phyloP scores from a whole-genome alignment of 2,113 vertebrate genomes.

The Gallinago undulata region DNA sequence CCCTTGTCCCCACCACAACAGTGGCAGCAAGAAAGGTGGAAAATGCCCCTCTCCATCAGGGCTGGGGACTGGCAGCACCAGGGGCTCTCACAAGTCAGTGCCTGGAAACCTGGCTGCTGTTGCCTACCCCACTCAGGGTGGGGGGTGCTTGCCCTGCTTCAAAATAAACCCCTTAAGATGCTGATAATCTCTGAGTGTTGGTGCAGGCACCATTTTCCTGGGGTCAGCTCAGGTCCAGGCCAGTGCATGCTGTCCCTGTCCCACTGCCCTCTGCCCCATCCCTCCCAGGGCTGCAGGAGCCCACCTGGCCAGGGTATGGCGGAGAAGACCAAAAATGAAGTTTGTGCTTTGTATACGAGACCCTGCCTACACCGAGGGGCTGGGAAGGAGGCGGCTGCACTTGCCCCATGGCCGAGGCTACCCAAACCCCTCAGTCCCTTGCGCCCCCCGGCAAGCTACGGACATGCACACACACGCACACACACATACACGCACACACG shows the following conservation, averaged over 20 bases:
- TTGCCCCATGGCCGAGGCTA: rapidly evolving
- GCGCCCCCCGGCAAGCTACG: neutral
- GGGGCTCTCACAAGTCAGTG: neutral
- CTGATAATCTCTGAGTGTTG: neutral
- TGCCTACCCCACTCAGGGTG: rapidly evolving
- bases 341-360: conserved; percentile 65
- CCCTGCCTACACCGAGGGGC: conserved; percentile 36
- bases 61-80: rapidly evolving
- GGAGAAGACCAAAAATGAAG: neutral
- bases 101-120: neutral
- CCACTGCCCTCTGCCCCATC: neutral
- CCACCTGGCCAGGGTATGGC: neutral
- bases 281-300: neutral
- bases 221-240: neutral
- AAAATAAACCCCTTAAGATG: neutral
- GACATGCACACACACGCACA: neutral
- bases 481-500: rapidly evolving
- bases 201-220: neutral
- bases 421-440: neutral
- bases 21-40: neutral
- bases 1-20: rapidly evolving
- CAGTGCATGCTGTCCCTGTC: neutral
- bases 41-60: neutral
- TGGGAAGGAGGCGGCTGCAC: neutral
- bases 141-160: neutral